Evolutionary conservation across 2,888 invertebrate species (phyloP).

Genomic region (Agonopterix subpropinquella): DNA sequence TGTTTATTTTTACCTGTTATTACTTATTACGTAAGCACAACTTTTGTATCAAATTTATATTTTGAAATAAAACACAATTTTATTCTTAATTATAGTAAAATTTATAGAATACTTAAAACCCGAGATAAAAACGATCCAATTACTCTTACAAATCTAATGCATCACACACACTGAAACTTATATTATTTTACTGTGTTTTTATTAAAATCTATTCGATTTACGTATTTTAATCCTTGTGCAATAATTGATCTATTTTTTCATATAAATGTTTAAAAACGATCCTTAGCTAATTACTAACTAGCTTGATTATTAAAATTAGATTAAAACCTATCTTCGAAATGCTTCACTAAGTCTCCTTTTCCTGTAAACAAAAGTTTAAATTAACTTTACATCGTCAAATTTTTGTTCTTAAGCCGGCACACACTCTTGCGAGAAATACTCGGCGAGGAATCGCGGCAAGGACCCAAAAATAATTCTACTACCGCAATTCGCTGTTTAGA

Average conservation of each 20-base stretch:
- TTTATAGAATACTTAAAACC: constrained; percentile 34
- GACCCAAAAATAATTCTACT: no score
- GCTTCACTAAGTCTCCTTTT: background rate
- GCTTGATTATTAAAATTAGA: constrained; percentile 1
- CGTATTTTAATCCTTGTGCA: constrained; percentile 17
- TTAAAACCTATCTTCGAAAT: constrained; percentile 1
- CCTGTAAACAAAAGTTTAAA: no score
- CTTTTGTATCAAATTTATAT: constrained; percentile 4
- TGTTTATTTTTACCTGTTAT: background rate
- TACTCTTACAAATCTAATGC: constrained; percentile 16
- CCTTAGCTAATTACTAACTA: constrained; percentile 2
- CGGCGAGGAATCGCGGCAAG: no score
- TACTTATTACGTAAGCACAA: background rate
- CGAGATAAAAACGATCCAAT: constrained; percentile 36
- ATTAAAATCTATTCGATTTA: constrained; percentile 13
- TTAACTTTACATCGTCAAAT: no score
- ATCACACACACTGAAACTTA: constrained; percentile 4
- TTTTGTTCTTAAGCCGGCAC: no score
- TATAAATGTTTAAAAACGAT: constrained; percentile 10
- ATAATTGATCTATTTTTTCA: constrained; percentile 8
- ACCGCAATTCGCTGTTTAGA: no score
- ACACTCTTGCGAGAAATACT: no score
- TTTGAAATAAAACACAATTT: constrained; percentile 21
- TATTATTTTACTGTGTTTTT: constrained; percentile 6
- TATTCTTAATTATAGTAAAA: constrained; percentile 4